phyloP scores from a whole-genome alignment of 92 coral and sea anemone species.

The Porites lobata region DNA sequence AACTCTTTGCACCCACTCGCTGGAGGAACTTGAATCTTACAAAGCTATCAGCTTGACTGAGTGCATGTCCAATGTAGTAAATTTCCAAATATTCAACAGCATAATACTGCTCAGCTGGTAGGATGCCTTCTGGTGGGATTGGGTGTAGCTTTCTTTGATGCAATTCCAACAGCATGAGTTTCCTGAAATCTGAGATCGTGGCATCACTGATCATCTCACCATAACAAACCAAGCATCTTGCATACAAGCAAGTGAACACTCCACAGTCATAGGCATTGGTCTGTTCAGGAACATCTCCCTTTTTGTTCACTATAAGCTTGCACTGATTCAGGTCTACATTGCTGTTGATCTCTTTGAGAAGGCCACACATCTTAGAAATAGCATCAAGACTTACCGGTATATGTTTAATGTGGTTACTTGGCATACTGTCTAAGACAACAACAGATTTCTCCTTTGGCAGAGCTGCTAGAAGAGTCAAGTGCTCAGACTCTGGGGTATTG shows the following conservation, averaged over 20 bases:
- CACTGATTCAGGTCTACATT: conserved; percentile 36
- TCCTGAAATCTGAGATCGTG: conserved; percentile 48
- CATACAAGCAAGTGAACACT: conserved; percentile 58
- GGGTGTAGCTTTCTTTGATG: conserved; percentile 32
- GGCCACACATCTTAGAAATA: conserved; percentile 48
- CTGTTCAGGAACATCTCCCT: conserved; percentile 52
- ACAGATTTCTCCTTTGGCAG: conserved; percentile 56
- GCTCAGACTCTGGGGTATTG: conserved; percentile 56
- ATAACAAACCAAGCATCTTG: conserved; percentile 46
- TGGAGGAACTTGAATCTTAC: conserved; percentile 47
- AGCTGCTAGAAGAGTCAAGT: conserved; percentile 69
- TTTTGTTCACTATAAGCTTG: conserved; percentile 39
- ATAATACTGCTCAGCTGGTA: conserved; percentile 54
- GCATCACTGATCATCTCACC: conserved; percentile 46
- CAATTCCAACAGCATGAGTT: conserved; percentile 45
- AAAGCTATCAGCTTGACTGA: conserved; percentile 7
- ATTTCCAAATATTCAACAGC: conserved; percentile 59
- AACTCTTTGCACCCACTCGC: no score
- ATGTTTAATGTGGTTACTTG: conserved; percentile 62
- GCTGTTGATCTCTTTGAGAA: conserved; percentile 51
- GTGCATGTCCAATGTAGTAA: conserved; percentile 69
- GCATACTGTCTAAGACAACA: conserved; percentile 55
- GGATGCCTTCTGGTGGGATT: conserved; percentile 30
- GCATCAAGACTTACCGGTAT: conserved; percentile 39
- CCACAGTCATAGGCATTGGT: conserved; percentile 55